Evolutionary conservation across 1,140 invertebrate genomes (phyloP), one percentile per base, ranked within the genome.

Genomic region (Drosophila orena): DNA sequence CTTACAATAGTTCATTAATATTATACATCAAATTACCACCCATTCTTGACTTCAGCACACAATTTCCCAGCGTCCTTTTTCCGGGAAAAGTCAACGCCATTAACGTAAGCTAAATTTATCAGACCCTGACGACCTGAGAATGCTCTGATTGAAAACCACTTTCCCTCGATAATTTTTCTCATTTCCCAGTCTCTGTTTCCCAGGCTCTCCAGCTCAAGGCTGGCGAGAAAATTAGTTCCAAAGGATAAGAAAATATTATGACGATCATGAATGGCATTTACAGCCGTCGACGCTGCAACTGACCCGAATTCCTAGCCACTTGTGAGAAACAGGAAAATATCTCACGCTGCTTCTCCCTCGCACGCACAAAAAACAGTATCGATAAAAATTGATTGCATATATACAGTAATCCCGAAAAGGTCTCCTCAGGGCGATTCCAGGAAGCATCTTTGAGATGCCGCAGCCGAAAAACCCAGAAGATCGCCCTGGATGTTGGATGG

Each of bases 361-460:
- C 56, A 37, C 53, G 22, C 46, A 50, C 30, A 46, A 37, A 12
- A 12, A 11, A 55, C 50, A 64, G 72, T 57, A 75, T 75, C 70
- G 70, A 75, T 75, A 75, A 75, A 65, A 75, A 75, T 75, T 75
- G 72, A 75, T 75, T 75, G 72, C 72, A 75, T 75, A 75, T 75
- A 75, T 75, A 75, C 71, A 75, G 71, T 76, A 76, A 76, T 76
- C 72, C 72, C 71, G 59, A 74, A 62, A 70, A 70, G 66, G 66
- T 70, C 70, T 74, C 69, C 58, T 8, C 30, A 30, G 58, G 66
- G 50, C 66, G 14, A 70, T 74, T 74, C 71, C 71, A 62, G 70
- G 71, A 74, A 74, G 64, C 35, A 70, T 70, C 66, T 70, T 70
- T 70, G 66, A 68, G 64, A 40, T 70, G 52, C 65, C 65, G 64